Percentiles rank a stretch among this genome's conserved stretches.
Evolutionary conservation across 92 coral and sea anemone genomes (phyloP).

Genomic region (Micromussa lordhowensis): DNA sequence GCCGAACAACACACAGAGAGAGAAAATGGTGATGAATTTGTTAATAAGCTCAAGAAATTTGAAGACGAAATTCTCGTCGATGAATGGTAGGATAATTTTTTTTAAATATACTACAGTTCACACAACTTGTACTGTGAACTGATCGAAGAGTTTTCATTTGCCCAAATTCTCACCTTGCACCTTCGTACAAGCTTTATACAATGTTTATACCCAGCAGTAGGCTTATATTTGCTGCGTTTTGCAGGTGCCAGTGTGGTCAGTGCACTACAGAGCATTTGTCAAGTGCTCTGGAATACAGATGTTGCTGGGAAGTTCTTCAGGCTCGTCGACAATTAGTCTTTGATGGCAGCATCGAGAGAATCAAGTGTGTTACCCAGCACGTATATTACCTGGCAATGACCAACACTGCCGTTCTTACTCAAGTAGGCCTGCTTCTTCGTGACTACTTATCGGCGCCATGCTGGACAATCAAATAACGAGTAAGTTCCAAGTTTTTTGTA

Average conservation of each 20-base stretch:
- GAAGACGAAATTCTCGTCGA: too few relatives aligned
- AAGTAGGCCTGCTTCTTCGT: conserved; percentile 12
- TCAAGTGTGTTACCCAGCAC: conserved; percentile 25
- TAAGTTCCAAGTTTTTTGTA: background rate
- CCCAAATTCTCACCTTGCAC: background rate
- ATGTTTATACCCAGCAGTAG: too few relatives aligned
- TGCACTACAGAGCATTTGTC: conserved; percentile 20
- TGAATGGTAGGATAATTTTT: conserved; percentile 16
- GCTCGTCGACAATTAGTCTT: conserved; percentile 16
- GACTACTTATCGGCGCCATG: conserved; percentile 13
- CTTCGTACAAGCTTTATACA: background rate
- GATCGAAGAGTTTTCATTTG: background rate
- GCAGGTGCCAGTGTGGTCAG: conserved; percentile 35
- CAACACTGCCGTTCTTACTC: conserved; percentile 9
- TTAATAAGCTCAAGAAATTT: too few relatives aligned
- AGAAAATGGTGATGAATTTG: too few relatives aligned
- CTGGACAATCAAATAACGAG: conserved; percentile 19
- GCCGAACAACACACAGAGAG: too few relatives aligned
- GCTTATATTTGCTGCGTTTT: background rate
- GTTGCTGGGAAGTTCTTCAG: conserved; percentile 26
- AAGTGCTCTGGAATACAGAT: conserved; percentile 32
- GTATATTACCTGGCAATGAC: conserved; percentile 18
- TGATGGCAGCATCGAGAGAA: conserved; percentile 15
- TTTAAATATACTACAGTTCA: background rate
- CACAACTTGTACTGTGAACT: background rate